Percentiles rank a stretch among this genome's conserved stretches.
Conservation (phyloP, 2,113 vertebrate genomes). For the Scopus umbretta region DNA sequence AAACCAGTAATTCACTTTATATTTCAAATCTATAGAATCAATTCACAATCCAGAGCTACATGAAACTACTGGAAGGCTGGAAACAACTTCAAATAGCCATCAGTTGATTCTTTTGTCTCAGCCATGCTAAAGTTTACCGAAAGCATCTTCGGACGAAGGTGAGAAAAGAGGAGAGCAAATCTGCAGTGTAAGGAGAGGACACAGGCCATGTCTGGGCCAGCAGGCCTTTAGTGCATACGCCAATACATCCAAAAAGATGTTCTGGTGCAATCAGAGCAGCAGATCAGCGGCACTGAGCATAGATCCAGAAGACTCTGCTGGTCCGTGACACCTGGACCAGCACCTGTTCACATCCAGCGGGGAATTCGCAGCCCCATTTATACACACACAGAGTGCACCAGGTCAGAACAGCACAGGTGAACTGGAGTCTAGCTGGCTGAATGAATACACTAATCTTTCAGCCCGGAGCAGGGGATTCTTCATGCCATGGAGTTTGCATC, state of each 20-base stretch:
- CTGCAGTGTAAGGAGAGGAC: not conserved
- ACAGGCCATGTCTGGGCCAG: too few relatives aligned
- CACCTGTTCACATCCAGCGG: fast-evolving
- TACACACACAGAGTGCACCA: too few relatives aligned
- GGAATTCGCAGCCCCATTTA: not conserved
- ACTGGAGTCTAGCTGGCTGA: fast-evolving
- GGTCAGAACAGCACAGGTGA: not conserved
- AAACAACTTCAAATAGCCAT: not conserved
- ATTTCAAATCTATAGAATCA: not conserved
- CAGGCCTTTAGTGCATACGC: not conserved
- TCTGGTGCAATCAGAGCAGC: not conserved
- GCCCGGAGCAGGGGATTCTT: not conserved
- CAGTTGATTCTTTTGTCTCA: not conserved
- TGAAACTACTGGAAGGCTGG: not conserved
- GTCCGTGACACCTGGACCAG: not conserved
- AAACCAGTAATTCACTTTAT: not conserved
- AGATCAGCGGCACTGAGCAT: fast-evolving
- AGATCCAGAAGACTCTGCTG: too few relatives aligned
- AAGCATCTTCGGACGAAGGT: not conserved
- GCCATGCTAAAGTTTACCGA: not conserved
- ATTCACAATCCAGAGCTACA: not conserved
- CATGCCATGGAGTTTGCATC: fast-evolving
- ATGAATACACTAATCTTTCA: not conserved
- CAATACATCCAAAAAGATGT: not conserved
- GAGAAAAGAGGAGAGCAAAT: not conserved